Conservation (phyloP, 2,888 invertebrate species). For the Prosopocoilus inquinatus region DNA sequence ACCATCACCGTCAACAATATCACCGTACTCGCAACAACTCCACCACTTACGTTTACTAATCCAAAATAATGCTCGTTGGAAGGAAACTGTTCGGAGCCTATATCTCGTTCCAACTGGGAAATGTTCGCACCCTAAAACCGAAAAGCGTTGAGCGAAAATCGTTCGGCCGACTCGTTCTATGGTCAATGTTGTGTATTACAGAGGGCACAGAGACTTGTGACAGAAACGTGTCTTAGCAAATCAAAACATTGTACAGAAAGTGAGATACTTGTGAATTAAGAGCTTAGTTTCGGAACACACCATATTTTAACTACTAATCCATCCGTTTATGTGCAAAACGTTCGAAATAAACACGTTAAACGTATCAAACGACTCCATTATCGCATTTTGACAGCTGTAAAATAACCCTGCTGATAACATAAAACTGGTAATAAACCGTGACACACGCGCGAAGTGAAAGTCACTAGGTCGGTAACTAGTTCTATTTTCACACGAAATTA, state of each 20-base stretch:
- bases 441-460: slow-evolving; percentile 7
- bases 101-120: slow-evolving; percentile 98
- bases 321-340: slow-evolving; percentile 49
- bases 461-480: slow-evolving; percentile 5
- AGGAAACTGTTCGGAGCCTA: slow-evolving; percentile 97
- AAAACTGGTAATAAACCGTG: slow-evolving; percentile 21
- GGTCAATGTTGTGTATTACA: not conserved
- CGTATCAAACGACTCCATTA: slow-evolving; percentile 48
- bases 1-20: slow-evolving; percentile 5
- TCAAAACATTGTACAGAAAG: slow-evolving; percentile 3
- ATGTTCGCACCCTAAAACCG: slow-evolving; percentile 92
- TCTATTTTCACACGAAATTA: not conserved
- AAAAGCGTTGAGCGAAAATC: slow-evolving; percentile 6
- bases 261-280: not conserved
- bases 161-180: not conserved
- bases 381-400: slow-evolving; percentile 48
- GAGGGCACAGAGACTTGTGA: not conserved
- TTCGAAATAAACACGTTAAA: slow-evolving; percentile 46
- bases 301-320: slow-evolving; percentile 51
- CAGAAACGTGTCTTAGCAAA: slow-evolving; percentile 1
- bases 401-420: slow-evolving; percentile 29
- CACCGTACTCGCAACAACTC: not conserved
- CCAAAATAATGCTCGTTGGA: slow-evolving; percentile 99
- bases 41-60: slow-evolving; percentile 92
- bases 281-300: slow-evolving; percentile 32